Percentiles rank a stretch among this genome's conserved stretches.
These are phyloP conservation scores for Naso thynnoides DNA, from an alignment of 2,797 vertebrate species.

Conservation along the genomic window DNA sequence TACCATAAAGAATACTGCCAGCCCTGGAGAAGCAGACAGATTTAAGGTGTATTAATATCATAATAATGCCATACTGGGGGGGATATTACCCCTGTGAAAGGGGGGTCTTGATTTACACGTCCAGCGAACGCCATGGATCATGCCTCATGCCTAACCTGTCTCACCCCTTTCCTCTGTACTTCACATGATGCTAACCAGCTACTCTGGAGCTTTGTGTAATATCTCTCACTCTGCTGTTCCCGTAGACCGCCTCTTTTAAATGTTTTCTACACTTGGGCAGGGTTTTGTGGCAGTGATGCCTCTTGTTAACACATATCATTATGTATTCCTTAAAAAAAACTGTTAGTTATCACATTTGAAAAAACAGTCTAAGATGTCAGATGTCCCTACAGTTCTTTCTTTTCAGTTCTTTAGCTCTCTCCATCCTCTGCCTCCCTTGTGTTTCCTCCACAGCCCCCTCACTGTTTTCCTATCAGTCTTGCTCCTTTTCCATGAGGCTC, in stretches of 20 bases:
- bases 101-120: slow-evolving; percentile 81
- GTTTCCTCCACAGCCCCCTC: slow-evolving; percentile 12
- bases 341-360: not conserved
- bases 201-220: slow-evolving; percentile 28
- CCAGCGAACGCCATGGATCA: slow-evolving; percentile 70
- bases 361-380: slow-evolving; percentile 9
- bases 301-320: slow-evolving; percentile 18
- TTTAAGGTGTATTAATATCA: slow-evolving; percentile 88
- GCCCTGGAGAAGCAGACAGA: slow-evolving; percentile 88
- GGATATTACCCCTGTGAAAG: slow-evolving; percentile 77
- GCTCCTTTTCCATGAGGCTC: slow-evolving; percentile 49
- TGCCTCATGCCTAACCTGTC: slow-evolving; percentile 65
- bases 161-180: slow-evolving; percentile 40
- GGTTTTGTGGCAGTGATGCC: not conserved
- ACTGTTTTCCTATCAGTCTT: slow-evolving; percentile 38
- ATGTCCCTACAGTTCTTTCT: slow-evolving; percentile 9
- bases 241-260: not conserved
- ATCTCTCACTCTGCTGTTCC: slow-evolving; percentile 12
- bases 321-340: slow-evolving; percentile 2
- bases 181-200: slow-evolving; percentile 34
- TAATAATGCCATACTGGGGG: slow-evolving; percentile 82
- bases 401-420: slow-evolving; percentile 14
- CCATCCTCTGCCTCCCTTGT: slow-evolving; percentile 34
- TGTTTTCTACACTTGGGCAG: slow-evolving; percentile 11
- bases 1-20: slow-evolving; percentile 94